These are phyloP conservation scores for Aphrocallistes beatrix DNA, from an alignment of 37 sponge, comb jelly and placozoan species.

Conservation along the genomic window DNA sequence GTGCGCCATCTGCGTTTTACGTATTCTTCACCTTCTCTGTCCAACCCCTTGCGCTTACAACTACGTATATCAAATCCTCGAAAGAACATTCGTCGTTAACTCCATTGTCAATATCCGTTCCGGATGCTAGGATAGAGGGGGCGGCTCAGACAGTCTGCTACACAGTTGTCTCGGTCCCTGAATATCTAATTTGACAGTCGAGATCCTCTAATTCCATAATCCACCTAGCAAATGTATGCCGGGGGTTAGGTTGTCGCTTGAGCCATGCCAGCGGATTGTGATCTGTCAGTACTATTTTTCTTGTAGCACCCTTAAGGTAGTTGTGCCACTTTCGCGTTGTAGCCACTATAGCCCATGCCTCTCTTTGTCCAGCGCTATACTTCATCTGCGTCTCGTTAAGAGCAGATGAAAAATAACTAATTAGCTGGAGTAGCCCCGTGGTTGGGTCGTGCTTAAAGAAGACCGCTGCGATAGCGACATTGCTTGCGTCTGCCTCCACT, in stretches of 20 bases:
- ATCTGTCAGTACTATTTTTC: background rate
- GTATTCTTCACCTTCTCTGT: background rate
- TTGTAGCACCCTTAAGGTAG: background rate
- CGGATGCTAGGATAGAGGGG: too few species aligned
- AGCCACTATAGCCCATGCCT: background rate
- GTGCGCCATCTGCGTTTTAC: background rate
- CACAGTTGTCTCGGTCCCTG: background rate
- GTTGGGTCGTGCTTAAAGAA: too few species aligned
- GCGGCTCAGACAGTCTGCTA: background rate
- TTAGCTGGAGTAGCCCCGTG: background rate
- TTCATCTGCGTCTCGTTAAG: background rate
- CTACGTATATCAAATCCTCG: background rate
- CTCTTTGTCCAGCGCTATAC: background rate
- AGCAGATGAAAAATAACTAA: background rate
- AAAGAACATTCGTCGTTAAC: background rate
- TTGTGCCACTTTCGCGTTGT: background rate
- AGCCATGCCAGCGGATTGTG: conserved; percentile 26
- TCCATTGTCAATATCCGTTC: background rate
- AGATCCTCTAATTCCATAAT: background rate
- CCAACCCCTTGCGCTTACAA: background rate
- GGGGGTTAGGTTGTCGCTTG: conserved; percentile 25
- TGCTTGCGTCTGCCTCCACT: background rate
- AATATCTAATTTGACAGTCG: background rate
- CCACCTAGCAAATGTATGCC: background rate
- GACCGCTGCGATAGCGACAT: background rate